phyloP scores from a whole-genome alignment of 2,797 vertebrate species.

The Hippocampus kuda region DNA sequence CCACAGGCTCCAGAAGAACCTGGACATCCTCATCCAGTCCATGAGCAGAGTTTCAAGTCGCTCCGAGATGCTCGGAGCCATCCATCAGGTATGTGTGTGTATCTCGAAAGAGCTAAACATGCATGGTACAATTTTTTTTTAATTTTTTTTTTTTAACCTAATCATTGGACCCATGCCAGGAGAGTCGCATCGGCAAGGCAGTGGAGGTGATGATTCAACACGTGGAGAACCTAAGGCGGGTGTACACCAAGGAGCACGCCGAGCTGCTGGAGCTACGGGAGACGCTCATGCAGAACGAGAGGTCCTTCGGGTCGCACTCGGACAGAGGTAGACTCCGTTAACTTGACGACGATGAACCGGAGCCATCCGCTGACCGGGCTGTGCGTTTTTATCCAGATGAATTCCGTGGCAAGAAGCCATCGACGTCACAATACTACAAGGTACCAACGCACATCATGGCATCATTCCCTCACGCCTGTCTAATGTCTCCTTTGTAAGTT shows the following conservation, averaged over 20 bases:
- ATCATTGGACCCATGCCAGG: slow-evolving; percentile 56
- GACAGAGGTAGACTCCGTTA: slow-evolving; percentile 67
- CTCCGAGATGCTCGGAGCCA: slow-evolving; percentile 93
- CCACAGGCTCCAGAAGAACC: slow-evolving; percentile 82
- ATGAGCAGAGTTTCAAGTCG: slow-evolving; percentile 82
- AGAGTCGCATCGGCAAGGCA: slow-evolving; percentile 85
- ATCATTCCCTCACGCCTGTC: neutral
- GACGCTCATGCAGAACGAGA: slow-evolving; percentile 77
- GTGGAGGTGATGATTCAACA: slow-evolving; percentile 98
- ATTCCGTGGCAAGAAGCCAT: slow-evolving; percentile 61
- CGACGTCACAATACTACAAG: slow-evolving; percentile 58
- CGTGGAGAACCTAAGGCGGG: slow-evolving; percentile 90
- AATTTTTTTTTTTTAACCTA: neutral
- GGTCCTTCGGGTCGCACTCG: slow-evolving; percentile 67
- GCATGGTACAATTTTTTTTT: neutral
- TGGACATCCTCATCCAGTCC: slow-evolving; percentile 82
- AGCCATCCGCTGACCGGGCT: neutral
- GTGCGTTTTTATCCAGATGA: slow-evolving; percentile 53
- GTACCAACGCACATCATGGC: slow-evolving; percentile 32
- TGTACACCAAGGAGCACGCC: slow-evolving; percentile 86
- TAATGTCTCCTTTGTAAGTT: neutral
- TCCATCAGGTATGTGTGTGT: slow-evolving; percentile 78
- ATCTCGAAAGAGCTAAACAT: neutral
- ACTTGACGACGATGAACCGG: too few species aligned
- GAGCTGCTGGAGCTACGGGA: slow-evolving; percentile 87